Evolutionary conservation across 2,113 vertebrate species (phyloP).

Genomic region (Lathamus discolor): DNA sequence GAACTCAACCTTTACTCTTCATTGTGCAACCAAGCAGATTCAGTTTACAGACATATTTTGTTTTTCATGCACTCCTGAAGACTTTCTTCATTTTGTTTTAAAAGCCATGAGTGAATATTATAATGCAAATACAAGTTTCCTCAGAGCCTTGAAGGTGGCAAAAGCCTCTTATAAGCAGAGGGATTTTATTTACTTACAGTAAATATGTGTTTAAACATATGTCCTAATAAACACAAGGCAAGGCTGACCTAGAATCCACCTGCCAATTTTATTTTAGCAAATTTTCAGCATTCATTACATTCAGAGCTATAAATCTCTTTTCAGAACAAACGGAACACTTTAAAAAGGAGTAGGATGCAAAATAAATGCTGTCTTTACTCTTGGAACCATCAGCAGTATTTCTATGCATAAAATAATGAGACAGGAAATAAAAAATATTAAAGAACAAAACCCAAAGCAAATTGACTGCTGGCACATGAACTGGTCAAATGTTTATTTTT

Average conservation of each 20-base stretch:
- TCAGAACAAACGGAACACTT: not conserved
- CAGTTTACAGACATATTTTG: not conserved
- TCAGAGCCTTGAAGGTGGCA: not conserved
- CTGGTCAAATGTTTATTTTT: constrained; percentile 20
- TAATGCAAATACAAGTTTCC: not conserved
- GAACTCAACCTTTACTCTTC: not conserved
- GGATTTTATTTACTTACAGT: not conserved
- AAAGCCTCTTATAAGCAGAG: not conserved
- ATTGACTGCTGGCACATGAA: not conserved
- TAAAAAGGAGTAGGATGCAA: not conserved
- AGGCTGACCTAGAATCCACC: not conserved
- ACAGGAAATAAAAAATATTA: not conserved
- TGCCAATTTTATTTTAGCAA: not conserved
- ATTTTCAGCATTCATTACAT: not conserved
- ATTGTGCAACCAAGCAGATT: not conserved
- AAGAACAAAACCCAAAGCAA: constrained; percentile 23
- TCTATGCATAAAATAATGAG: constrained; percentile 5
- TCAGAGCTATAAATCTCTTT: not conserved
- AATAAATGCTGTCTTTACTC: not conserved
- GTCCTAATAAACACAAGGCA: not conserved
- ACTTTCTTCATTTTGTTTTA: not conserved
- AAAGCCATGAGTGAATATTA: not conserved
- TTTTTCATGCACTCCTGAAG: not conserved
- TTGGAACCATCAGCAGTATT: not conserved
- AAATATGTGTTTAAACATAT: not conserved